Evolutionary conservation across 2,797 vertebrate species (phyloP), one percentile per base, ranked within the genome.

Genomic region (Sardinella longiceps): DNA sequence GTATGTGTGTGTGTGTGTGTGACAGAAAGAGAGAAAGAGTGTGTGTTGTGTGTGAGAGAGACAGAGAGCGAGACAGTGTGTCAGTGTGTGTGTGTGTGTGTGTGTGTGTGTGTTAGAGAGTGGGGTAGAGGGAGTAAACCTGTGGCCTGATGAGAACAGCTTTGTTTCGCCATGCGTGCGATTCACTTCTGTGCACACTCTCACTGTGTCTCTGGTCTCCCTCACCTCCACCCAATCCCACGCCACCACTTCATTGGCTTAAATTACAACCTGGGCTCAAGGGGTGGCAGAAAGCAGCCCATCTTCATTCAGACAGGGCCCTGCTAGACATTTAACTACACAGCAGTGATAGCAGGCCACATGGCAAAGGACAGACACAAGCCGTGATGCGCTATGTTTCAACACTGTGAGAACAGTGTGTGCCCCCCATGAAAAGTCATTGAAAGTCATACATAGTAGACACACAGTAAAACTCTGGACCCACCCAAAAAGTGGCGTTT

Each of bases 101-200:
- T n/a, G n/a, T n/a, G n/a, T n/a, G n/a, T n/a, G 33, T 12, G 30
- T 12, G 63, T 14, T 1, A 12, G 50, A 51, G 25, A 14, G 63
- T 0, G 28, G 5, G 2, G 39, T 15, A 11, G 25, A 43, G 70
- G 66, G 58, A 84, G 82, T 83, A 84, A 89, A 85, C 60, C 80
- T 85, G 60, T 84, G 83, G 87, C 84, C 50, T 87, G 88, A 90
- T 87, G 88, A 87, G 85, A 85, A 81, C 84, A 84, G 84, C 86
- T 84, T 83, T 88, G 85, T 81, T 81, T 66, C 70, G 85, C 81
- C 88, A 88, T 88, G 87, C 87, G 86, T 87, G 87, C 70, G 51
- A 87, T 87, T 28, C 80, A 84, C 82, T 86, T 84, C 89, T 88
- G 89, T 70, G 60, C 66, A 23, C 43, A 2, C 70, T 77, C 37